Base-by-base conservation (phyloP, 2,113 vertebrate genomes). In the Malurus melanocephalus region DNA sequence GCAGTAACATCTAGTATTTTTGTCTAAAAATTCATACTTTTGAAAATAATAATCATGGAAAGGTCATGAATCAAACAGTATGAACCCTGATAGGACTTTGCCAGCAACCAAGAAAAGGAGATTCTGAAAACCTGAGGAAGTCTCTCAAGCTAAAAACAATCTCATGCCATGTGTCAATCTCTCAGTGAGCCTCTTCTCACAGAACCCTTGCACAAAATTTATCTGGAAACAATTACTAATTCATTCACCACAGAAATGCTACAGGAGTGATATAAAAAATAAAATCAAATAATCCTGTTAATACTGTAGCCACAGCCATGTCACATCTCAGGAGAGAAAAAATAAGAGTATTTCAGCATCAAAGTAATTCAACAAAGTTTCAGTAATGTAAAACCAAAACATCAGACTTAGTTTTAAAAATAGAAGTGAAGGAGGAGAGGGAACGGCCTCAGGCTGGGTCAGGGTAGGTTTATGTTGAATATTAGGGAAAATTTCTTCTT, bases 291-390 rank as follows among this genome's bases (percentile, higher is more conserved):
- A n/a, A 53, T 24, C 18, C 19, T 6, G 1, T 40, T 45, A 55
- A 60, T 33, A 22, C 13, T n/a, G 32, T 9, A 42, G 26, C 6
- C 27, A 11, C 38, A n/a, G 18, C 13, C 9, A 27, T 16, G 35
- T 14, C 27, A 30, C 7, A 72, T 21, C 5, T 48, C 8, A 1
- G 13, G 5, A 9, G 3, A 4, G 0, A 7, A 5, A 7, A 9
- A 26, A 30, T 23, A 8, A 43, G 2, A 23, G 14, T 7, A 27
- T 35, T 82, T 87, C 67, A 33, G 30, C 18, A 69, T 7, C 16
- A 46, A 6, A 13, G 14, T 10, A 18, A 69, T 21, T 73, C n/a
- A 51, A 13, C 22, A 12, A 20, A 11, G 20, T 35, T 69, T 77
- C n/a, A 71, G 56, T 33, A 68, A 45, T 2, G 14, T 9, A 40